Evolutionary conservation across 2,113 vertebrate species (phyloP).

Genomic region (Gopherus flavomarginatus): DNA sequence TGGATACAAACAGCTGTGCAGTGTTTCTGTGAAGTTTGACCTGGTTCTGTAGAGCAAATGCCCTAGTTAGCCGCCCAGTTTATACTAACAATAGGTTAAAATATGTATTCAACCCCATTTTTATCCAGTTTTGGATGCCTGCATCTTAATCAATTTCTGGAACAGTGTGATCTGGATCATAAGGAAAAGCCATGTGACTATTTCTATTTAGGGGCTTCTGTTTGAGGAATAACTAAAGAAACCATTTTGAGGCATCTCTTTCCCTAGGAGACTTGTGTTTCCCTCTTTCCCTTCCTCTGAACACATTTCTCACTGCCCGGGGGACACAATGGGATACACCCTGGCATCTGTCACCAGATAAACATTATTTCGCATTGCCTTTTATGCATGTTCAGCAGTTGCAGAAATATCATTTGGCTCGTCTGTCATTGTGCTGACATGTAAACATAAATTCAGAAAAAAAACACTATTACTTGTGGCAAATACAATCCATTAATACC

Average conservation of each 20-base stretch:
- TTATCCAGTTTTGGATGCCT: background rate
- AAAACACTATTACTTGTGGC: accelerated
- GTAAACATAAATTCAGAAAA: background rate
- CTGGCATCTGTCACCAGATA: background rate
- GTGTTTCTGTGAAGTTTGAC: background rate
- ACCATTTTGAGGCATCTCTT: background rate
- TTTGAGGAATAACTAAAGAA: background rate
- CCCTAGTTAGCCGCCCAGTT: accelerated
- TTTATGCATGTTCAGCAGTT: too few relatives aligned
- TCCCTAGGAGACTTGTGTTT: background rate
- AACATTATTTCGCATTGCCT: background rate
- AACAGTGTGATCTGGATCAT: background rate
- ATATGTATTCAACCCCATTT: background rate
- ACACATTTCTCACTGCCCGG: background rate
- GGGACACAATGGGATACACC: background rate
- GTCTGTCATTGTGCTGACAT: background rate
- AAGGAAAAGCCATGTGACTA: background rate
- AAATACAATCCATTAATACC: background rate
- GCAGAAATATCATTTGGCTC: background rate
- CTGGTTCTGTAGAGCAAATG: background rate
- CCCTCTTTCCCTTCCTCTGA: background rate
- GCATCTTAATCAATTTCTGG: background rate
- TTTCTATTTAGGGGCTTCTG: accelerated
- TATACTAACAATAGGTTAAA: background rate
- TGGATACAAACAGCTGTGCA: background rate